Base-by-base conservation (phyloP, 1,140 invertebrate genomes). In the Megalopta genalis region DNA sequence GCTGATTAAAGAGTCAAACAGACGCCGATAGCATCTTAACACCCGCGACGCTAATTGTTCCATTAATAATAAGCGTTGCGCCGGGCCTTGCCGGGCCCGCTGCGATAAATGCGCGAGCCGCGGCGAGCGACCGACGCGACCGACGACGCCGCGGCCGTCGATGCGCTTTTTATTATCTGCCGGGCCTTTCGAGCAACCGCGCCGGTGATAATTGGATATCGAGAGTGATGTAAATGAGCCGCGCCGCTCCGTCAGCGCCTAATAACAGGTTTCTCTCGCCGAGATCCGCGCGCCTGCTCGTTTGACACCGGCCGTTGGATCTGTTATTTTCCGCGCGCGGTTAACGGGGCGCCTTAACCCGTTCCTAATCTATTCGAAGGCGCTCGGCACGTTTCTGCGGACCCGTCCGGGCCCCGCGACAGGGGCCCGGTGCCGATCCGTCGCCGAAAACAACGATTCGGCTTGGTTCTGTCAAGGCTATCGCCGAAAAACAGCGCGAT, bases 11-110 rank as follows among this genome's bases (percentile, higher is more conserved):
- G 68, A 72, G 68, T 71, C 76, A 71, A 77, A 64, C 76, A 64
- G 68, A 64, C 76, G 64, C 60, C 68, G 76, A 78, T 78, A 78
- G 49, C 69, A 78, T 78, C 76, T 72, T 65, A 78, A 72, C 69
- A 78, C 76, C 60, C 69, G 32, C 23, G 10, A 71, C 49, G 27
- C 76, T 72, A 78, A 78, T 78, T 72, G 76, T 78, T 78, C 69
- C 76, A 78, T 78, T 78, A 78, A 78, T 78, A 78, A 78, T 46
- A 70, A 46, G 32, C 27, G 16, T 9, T 18, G 2, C 32, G 32
- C 32, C 32, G 32, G 32, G 32, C n/a, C n/a, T n/a, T n/a, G 32
- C 32, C 32, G 32, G 32, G 32, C 32, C 32, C 32, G 32, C n/a
- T n/a, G n/a, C 39, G 16, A 25, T 23, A 46, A 46, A 46, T 46